Conservation (phyloP, 2,113 vertebrate genomes). For the Bostrychus sinensis region DNA sequence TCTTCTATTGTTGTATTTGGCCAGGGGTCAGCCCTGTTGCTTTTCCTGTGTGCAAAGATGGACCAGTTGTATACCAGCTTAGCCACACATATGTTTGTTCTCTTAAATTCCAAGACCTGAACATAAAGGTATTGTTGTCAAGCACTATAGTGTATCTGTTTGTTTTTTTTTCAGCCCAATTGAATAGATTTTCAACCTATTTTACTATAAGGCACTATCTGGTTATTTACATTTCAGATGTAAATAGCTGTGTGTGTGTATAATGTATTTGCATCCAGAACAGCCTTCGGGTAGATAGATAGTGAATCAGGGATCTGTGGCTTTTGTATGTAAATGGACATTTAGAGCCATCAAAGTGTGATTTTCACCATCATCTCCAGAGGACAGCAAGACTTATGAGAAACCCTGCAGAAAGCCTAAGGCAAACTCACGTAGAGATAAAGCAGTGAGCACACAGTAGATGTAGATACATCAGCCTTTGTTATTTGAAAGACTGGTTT, state of each 20-base stretch:
- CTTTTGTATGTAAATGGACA: slow-evolving; percentile 30
- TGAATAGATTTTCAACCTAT: too few relatives aligned
- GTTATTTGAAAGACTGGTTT: slow-evolving; percentile 1
- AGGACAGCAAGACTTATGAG: slow-evolving; percentile 14
- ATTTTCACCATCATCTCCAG: slow-evolving; percentile 19
- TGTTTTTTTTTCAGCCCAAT: neutral
- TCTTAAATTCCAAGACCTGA: too few relatives aligned
- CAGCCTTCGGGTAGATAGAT: slow-evolving; percentile 25
- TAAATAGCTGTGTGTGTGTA: slow-evolving; percentile 14
- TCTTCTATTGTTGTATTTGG: too few relatives aligned
- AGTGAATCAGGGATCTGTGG: neutral
- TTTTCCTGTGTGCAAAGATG: too few relatives aligned
- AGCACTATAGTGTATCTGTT: too few relatives aligned
- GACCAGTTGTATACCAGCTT: too few relatives aligned
- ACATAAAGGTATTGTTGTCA: too few relatives aligned
- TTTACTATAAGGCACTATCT: neutral
- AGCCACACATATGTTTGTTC: too few relatives aligned
- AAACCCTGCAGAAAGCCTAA: slow-evolving; percentile 14
- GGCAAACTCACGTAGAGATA: neutral
- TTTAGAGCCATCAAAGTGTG: slow-evolving; percentile 27
- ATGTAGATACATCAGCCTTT: slow-evolving; percentile 10
- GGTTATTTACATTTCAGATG: slow-evolving; percentile 6
- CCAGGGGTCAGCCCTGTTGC: too few relatives aligned
- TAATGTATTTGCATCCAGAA: slow-evolving; percentile 31
- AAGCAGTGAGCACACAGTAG: neutral